Evolutionary conservation across 2,888 invertebrate genomes (phyloP).

Genomic region (Sphaeridia pumilis): DNA sequence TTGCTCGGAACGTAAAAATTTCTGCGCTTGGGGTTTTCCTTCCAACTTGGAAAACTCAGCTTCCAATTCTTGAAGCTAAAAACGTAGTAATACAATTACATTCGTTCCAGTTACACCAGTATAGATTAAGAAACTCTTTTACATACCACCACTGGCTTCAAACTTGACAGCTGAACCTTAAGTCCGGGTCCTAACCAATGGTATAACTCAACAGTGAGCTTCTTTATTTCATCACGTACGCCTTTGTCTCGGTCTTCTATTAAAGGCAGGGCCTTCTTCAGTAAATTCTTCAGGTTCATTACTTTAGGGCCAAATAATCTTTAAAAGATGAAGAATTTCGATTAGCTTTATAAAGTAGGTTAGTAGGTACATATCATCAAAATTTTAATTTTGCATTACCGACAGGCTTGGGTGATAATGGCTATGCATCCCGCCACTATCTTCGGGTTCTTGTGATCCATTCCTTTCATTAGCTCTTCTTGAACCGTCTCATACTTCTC

Average conservation of each 20-base stretch:
- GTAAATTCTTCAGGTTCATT: slow-evolving; percentile 70
- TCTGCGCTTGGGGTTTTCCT: slow-evolving; percentile 55
- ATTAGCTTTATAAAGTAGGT: neutral
- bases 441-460: slow-evolving; percentile 93
- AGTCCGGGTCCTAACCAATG: slow-evolving; percentile 76
- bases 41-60: slow-evolving; percentile 68
- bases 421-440: slow-evolving; percentile 74
- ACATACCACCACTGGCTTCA: slow-evolving; percentile 70
- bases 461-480: slow-evolving; percentile 85
- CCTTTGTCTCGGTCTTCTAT: slow-evolving; percentile 83
- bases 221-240: slow-evolving; percentile 84
- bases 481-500: slow-evolving; percentile 82
- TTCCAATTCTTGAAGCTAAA: slow-evolving; percentile 67
- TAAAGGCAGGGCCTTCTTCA: slow-evolving; percentile 73
- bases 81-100: slow-evolving; percentile 4
- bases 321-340: slow-evolving; percentile 8
- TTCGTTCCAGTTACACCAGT: neutral
- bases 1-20: slow-evolving; percentile 73
- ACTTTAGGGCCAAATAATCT: slow-evolving; percentile 88
- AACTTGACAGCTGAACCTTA: slow-evolving; percentile 67
- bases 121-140: neutral
- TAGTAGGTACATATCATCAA: neutral
- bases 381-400: slow-evolving; percentile 38
- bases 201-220: slow-evolving; percentile 82
- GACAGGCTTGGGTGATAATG: slow-evolving; percentile 61